phyloP scores from a whole-genome alignment of 2,113 vertebrate species.

The Monopterus albus region DNA sequence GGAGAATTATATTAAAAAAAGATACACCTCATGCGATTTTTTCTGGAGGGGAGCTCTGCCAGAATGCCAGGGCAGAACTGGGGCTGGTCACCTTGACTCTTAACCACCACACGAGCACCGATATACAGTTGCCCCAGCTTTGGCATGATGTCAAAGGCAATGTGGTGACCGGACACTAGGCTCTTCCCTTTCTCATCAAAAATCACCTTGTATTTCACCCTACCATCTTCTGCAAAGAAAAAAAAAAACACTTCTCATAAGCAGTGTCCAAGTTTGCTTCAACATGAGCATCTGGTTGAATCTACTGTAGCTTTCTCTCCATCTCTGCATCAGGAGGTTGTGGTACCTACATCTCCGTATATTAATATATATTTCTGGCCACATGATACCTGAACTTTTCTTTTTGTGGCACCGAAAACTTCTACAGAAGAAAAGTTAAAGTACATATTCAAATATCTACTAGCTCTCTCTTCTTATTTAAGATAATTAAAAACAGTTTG shows the following conservation, averaged over 20 bases:
- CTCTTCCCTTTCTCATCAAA: slow-evolving; percentile 89
- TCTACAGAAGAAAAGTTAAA: too few species aligned
- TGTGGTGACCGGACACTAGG: slow-evolving; percentile 89
- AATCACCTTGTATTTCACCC: slow-evolving; percentile 87
- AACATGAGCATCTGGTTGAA: not conserved
- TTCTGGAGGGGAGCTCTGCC: slow-evolving; percentile 88
- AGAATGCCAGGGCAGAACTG: slow-evolving; percentile 86
- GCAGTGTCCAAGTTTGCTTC: not conserved
- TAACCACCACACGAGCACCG: slow-evolving; percentile 89
- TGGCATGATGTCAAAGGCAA: slow-evolving; percentile 85
- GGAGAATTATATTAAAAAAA: not conserved
- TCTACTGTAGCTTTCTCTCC: too few species aligned
- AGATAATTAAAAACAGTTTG: too few species aligned
- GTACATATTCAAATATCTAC: too few species aligned
- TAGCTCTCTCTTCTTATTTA: too few species aligned
- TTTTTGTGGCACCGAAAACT: too few species aligned
- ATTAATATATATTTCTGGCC: too few species aligned
- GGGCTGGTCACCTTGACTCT: slow-evolving; percentile 78
- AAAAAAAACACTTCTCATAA: not conserved
- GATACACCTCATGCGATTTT: slow-evolving; percentile 88
- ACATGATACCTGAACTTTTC: too few species aligned
- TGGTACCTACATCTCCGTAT: not conserved
- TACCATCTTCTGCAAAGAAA: slow-evolving; percentile 75
- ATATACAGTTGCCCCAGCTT: slow-evolving; percentile 80
- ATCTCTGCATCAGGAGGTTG: not conserved